phyloP scores from a whole-genome alignment of 2,113 vertebrate species.

The Tonatia bakeri region DNA sequence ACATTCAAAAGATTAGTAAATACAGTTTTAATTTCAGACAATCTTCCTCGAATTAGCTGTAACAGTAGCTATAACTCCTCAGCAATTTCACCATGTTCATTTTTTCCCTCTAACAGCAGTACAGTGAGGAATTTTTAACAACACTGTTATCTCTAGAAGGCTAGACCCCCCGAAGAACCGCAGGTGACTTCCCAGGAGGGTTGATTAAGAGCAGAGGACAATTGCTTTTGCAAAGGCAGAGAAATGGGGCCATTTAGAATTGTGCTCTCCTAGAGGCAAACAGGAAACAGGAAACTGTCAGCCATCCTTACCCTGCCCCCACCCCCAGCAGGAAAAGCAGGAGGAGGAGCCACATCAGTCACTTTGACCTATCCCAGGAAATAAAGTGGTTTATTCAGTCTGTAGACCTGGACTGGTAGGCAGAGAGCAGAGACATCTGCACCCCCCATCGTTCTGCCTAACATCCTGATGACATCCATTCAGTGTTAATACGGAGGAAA shows the following conservation, averaged over 20 bases:
- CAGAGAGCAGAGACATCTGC: neutral
- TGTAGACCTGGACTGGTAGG: neutral
- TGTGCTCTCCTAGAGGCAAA: slow-evolving; percentile 55
- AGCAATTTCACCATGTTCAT: neutral
- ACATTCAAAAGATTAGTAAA: neutral
- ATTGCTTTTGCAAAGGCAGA: slow-evolving; percentile 54
- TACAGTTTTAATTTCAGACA: slow-evolving; percentile 11
- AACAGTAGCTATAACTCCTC: neutral
- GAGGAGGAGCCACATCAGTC: slow-evolving; percentile 12
- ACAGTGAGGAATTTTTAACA: neutral
- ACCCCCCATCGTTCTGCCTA: neutral
- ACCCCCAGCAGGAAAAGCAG: slow-evolving; percentile 47
- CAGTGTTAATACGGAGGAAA: neutral
- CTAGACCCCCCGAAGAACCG: neutral
- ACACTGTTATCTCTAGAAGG: slow-evolving; percentile 26
- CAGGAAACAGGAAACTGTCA: slow-evolving; percentile 75
- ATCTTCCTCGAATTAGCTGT: neutral
- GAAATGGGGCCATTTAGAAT: slow-evolving; percentile 52
- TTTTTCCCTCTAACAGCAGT: neutral
- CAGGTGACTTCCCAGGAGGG: slow-evolving; percentile 69
- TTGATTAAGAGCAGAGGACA: slow-evolving; percentile 54
- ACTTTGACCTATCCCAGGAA: slow-evolving; percentile 53
- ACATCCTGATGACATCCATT: neutral
- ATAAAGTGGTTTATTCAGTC: slow-evolving; percentile 11
- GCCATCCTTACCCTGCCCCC: slow-evolving; percentile 57